phyloP scores from a whole-genome alignment of 2,113 vertebrate species.

The Cephalopterus ornatus region DNA sequence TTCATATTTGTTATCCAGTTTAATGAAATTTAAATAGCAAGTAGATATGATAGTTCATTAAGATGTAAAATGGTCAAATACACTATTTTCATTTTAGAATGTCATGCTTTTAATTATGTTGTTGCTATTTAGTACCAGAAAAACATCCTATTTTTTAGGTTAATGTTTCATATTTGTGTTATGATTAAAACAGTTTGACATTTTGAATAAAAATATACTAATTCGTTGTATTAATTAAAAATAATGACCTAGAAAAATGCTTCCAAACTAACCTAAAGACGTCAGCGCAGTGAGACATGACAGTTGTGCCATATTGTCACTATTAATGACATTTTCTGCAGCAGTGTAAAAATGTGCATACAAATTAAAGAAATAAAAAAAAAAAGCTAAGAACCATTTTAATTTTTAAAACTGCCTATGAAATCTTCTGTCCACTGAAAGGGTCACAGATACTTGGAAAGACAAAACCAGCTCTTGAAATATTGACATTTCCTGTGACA shows the following conservation, averaged over 20 bases:
- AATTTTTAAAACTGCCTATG: background rate
- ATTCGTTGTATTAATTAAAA: constrained; percentile 58
- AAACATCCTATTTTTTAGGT: constrained; percentile 32
- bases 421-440: background rate
- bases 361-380: background rate
- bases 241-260: constrained; percentile 50
- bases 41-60: constrained; percentile 24
- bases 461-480: constrained; percentile 26
- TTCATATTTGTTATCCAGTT: constrained; percentile 1
- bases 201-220: constrained; percentile 54
- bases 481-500: constrained; percentile 44
- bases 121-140: constrained; percentile 23
- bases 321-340: background rate
- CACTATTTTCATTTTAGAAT: constrained; percentile 41
- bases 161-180: constrained; percentile 35
- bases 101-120: constrained; percentile 36
- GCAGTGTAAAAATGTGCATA: background rate
- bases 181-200: constrained; percentile 48
- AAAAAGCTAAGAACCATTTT: background rate
- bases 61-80: constrained; percentile 38
- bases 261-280: constrained; percentile 18
- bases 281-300: background rate
- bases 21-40: constrained; percentile 18
- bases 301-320: constrained; percentile 3
- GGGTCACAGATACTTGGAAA: background rate